phyloP scores from a whole-genome alignment of 2,888 invertebrate species.

The Trachelus troglodyta region DNA sequence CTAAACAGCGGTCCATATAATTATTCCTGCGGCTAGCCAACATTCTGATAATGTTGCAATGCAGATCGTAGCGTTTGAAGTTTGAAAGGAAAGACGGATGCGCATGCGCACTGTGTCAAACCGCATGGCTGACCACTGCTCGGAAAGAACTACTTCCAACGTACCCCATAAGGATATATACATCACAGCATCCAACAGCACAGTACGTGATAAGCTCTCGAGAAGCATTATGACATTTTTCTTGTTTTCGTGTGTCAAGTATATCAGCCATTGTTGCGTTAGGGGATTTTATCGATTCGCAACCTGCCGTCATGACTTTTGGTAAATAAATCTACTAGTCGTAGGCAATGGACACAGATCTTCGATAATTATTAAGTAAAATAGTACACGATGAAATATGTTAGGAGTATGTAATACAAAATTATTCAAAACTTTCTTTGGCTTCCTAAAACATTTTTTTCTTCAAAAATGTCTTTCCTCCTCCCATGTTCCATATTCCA shows the following conservation, averaged over 20 bases:
- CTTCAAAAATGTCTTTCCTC: not conserved
- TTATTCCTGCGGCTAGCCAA: slow-evolving; percentile 52
- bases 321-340: not conserved
- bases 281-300: not conserved
- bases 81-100: slow-evolving; percentile 31
- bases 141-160: slow-evolving; percentile 45
- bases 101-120: slow-evolving; percentile 31
- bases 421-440: not conserved
- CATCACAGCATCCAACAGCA: not conserved
- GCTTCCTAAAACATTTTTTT: not conserved
- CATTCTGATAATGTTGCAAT: slow-evolving; percentile 57
- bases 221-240: not conserved
- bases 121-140: slow-evolving; percentile 43
- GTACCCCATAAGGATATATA: slow-evolving; percentile 3
- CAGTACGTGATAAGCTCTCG: not conserved
- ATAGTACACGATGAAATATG: not conserved
- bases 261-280: not conserved
- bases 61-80: slow-evolving; percentile 40
- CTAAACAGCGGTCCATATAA: slow-evolving; percentile 41
- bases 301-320: not conserved
- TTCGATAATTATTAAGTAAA: not conserved
- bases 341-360: not conserved
- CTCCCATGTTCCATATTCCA: not conserved
- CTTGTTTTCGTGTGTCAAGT: not conserved
- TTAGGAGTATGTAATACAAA: not conserved